These are phyloP conservation scores for Andrena hattorfiana DNA, from an alignment of 2,888 invertebrate genomes.

Conservation along the genomic window DNA sequence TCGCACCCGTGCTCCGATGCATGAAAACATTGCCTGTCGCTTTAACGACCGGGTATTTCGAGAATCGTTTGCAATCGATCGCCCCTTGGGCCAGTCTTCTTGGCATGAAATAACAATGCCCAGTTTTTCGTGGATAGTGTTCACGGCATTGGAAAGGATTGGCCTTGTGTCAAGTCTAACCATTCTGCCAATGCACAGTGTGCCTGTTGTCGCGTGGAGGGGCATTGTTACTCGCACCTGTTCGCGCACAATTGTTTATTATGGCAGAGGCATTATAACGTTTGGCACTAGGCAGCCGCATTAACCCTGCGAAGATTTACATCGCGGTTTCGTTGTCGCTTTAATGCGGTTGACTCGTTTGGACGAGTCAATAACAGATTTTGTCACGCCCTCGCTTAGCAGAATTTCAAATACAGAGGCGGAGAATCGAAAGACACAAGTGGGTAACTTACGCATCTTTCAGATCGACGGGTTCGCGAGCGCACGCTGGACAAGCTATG, in stretches of 20 bases:
- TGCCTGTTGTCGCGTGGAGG: slow-evolving; percentile 37
- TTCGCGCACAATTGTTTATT: slow-evolving; percentile 46
- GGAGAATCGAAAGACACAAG: neutral
- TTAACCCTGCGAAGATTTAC: neutral
- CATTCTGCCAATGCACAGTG: slow-evolving; percentile 54
- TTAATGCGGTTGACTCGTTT: neutral
- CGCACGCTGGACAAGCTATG: slow-evolving; percentile 87
- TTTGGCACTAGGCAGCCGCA: slow-evolving; percentile 13
- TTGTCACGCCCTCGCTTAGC: neutral
- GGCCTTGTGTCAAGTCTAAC: slow-evolving; percentile 64
- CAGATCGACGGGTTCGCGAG: slow-evolving; percentile 88
- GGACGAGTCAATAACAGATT: neutral
- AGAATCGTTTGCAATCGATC: slow-evolving; percentile 5
- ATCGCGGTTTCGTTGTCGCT: neutral
- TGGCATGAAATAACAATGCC: slow-evolving; percentile 36
- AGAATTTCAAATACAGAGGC: neutral
- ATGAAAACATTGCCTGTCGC: neutral
- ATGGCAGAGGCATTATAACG: slow-evolving; percentile 4
- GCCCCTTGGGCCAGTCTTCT: neutral
- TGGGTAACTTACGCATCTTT: slow-evolving; percentile 9
- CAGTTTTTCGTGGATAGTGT: slow-evolving; percentile 54
- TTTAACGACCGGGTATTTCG: slow-evolving; percentile 9
- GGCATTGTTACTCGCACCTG: slow-evolving; percentile 48
- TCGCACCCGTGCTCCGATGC: neutral
- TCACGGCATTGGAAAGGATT: slow-evolving; percentile 72